Conservation (phyloP, 1,140 invertebrate species). For the Diorhabda elongata region DNA sequence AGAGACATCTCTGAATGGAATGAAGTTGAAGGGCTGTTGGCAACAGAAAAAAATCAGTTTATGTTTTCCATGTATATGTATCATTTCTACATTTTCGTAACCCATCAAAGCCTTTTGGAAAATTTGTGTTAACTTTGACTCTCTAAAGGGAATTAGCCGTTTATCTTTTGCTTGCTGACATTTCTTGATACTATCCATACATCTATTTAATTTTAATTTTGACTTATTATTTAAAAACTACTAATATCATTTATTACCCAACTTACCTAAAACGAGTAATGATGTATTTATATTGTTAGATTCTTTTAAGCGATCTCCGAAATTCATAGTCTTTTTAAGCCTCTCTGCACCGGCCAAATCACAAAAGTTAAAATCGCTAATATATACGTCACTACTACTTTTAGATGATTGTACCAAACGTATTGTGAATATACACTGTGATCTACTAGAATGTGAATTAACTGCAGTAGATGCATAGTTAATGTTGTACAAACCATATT, state of each 20-base stretch:
- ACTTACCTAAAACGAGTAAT: slow-evolving; percentile 78
- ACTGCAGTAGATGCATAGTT: slow-evolving; percentile 80
- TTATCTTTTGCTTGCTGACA: slow-evolving; percentile 45
- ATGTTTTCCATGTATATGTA: no score
- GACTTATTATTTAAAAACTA: neutral
- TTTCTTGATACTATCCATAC: slow-evolving; percentile 39
- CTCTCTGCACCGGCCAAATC: slow-evolving; percentile 91
- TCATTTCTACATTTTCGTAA: slow-evolving; percentile 66
- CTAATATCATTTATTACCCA: slow-evolving; percentile 40
- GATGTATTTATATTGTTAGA: slow-evolving; percentile 89
- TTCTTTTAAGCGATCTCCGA: slow-evolving; percentile 79
- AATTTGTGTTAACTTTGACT: slow-evolving; percentile 78
- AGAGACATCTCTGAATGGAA: no score
- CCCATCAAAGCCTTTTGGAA: slow-evolving; percentile 63
- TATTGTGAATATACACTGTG: slow-evolving; percentile 85
- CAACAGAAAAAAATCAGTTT: no score
- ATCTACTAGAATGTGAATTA: slow-evolving; percentile 80
- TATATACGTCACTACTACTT: slow-evolving; percentile 11
- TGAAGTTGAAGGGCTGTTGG: no score
- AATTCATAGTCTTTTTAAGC: slow-evolving; percentile 77
- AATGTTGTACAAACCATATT: slow-evolving; percentile 74
- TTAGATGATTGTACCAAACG: slow-evolving; percentile 56
- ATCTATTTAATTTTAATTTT: slow-evolving; percentile 17
- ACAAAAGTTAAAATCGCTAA: slow-evolving; percentile 66
- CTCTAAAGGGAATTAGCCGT: slow-evolving; percentile 63